Conservation (phyloP, 2,888 invertebrate species). For the Philopedon plagiatum region DNA sequence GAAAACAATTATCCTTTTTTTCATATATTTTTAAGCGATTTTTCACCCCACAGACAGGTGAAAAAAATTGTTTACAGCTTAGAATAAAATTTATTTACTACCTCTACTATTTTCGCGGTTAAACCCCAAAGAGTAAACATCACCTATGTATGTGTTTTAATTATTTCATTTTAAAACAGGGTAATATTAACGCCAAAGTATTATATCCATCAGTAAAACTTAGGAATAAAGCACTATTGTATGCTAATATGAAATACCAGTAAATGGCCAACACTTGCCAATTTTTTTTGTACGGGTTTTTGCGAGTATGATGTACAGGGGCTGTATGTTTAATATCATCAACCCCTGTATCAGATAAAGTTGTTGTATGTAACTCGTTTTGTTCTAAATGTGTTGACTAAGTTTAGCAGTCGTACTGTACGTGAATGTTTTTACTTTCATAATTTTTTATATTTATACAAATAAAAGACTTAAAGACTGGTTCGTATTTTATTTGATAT, state of each 20-base stretch:
- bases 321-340: background rate
- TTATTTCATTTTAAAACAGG: conserved; percentile 12
- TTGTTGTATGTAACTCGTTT: background rate
- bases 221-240: background rate
- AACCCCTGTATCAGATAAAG: background rate
- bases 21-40: too few relatives aligned
- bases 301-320: background rate
- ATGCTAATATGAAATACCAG: too few relatives aligned
- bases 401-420: background rate
- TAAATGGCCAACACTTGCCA: background rate
- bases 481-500: background rate
- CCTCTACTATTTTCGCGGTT: background rate
- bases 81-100: too few relatives aligned
- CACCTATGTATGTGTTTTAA: too few relatives aligned
- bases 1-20: too few relatives aligned
- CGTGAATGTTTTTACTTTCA: conserved; percentile 2
- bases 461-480: background rate
- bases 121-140: too few relatives aligned
- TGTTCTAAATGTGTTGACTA: background rate
- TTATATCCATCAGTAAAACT: background rate
- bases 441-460: conserved; percentile 19
- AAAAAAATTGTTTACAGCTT: too few relatives aligned
- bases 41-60: too few relatives aligned
- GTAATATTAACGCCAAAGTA: background rate
- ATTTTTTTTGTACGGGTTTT: background rate